phyloP scores from a whole-genome alignment of 2,888 invertebrate species.

The Drosophila fungiperda region DNA sequence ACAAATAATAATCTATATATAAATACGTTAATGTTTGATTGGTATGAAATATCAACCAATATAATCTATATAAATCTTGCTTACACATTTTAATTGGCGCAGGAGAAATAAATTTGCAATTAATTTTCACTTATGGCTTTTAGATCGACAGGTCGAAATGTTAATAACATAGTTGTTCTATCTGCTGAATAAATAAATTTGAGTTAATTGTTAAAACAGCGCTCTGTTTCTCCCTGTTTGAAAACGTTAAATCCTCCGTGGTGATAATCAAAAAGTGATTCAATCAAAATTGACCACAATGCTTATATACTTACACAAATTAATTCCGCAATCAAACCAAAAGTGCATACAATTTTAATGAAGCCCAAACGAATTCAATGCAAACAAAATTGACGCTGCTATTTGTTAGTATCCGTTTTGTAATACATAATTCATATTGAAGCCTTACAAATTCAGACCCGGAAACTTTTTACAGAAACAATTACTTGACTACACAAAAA shows the following conservation, averaged over 20 bases:
- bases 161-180: constrained; percentile 13
- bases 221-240: background rate
- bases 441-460: constrained; percentile 1
- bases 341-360: constrained; percentile 60
- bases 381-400: constrained; percentile 45
- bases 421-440: constrained; percentile 61
- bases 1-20: background rate
- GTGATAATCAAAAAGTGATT: constrained; percentile 25
- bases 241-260: background rate
- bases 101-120: constrained; percentile 2
- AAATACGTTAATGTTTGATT: background rate
- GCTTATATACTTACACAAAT: constrained; percentile 37
- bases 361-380: constrained; percentile 43
- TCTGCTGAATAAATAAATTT: background rate
- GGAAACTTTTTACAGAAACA: constrained; percentile 63
- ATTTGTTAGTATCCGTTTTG: constrained; percentile 29
- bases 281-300: constrained; percentile 50
- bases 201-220: background rate
- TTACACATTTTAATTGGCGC: background rate
- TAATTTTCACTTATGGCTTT: constrained; percentile 39
- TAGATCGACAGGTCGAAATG: background rate
- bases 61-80: background rate
- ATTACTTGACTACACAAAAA: constrained; percentile 12
- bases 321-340: constrained; percentile 45
- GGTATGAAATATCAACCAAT: background rate